Conservation (phyloP, 2,888 invertebrate genomes). For the Athalia circularis region DNA sequence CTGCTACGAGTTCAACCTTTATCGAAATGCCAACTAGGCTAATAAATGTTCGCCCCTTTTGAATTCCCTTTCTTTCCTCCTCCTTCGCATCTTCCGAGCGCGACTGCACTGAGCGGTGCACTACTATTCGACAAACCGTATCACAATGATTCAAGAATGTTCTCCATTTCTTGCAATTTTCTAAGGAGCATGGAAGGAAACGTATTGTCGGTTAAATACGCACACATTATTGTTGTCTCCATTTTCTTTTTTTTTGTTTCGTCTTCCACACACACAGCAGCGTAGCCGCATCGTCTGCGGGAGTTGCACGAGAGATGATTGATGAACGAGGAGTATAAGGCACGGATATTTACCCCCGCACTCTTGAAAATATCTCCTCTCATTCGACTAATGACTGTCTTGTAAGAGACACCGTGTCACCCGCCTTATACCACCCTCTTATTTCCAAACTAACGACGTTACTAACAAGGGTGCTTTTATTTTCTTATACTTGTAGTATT, state of each 20-base stretch:
- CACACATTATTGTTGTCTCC: too few relatives aligned
- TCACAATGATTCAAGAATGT: too few relatives aligned
- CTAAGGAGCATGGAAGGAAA: too few relatives aligned
- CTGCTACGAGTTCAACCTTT: slow-evolving; percentile 63
- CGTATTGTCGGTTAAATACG: too few relatives aligned
- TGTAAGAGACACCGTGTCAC: slow-evolving; percentile 66
- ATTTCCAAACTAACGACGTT: slow-evolving; percentile 48
- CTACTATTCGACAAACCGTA: too few relatives aligned
- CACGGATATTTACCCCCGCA: slow-evolving; percentile 64
- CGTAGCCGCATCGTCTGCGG: slow-evolving; percentile 47
- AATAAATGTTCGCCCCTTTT: slow-evolving; percentile 28
- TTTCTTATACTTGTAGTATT: not conserved
- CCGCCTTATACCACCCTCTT: slow-evolving; percentile 52
- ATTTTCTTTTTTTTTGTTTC: too few relatives aligned
- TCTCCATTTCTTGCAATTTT: too few relatives aligned
- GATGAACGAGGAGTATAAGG: slow-evolving; percentile 62
- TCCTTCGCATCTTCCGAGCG: not conserved
- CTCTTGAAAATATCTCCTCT: slow-evolving; percentile 61
- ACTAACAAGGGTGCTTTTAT: slow-evolving; percentile 54
- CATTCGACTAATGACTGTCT: slow-evolving; percentile 69
- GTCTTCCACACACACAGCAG: too few relatives aligned
- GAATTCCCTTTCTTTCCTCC: slow-evolving; percentile 6
- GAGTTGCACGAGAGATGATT: slow-evolving; percentile 62
- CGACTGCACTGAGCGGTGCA: too few relatives aligned
- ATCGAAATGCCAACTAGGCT: slow-evolving; percentile 65